A percentile compares a stretch with the other conserved stretches of the same genome.
Conservation (phyloP, 2,797 vertebrate genomes). For the Linurgus olivaceus region DNA sequence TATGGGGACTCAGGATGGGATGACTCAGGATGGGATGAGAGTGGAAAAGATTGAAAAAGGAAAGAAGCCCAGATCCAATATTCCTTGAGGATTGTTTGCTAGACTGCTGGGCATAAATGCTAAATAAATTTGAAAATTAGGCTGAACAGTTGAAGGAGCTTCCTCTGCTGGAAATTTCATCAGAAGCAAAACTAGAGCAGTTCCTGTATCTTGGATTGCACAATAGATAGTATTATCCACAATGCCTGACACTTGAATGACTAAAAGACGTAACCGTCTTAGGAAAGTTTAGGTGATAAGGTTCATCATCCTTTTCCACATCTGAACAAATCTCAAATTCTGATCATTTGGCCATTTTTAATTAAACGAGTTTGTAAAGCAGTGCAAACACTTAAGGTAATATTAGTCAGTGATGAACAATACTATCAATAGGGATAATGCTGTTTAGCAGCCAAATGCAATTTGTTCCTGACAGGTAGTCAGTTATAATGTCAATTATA, state of each 20-base stretch:
- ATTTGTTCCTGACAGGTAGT: slow-evolving; percentile 13
- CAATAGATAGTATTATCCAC: neutral
- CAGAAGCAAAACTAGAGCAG: neutral
- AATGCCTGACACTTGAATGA: neutral
- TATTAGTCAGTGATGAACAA: slow-evolving; percentile 9
- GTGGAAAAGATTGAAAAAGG: neutral
- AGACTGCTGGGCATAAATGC: neutral
- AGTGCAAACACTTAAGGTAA: neutral
- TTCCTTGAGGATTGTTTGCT: neutral
- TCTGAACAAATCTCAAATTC: neutral
- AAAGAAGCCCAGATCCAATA: neutral
- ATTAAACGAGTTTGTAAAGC: neutral
- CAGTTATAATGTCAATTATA: slow-evolving; percentile 54
- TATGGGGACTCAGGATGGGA: neutral
- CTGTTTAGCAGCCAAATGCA: slow-evolving; percentile 33
- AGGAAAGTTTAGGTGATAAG: neutral
- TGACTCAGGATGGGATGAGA: neutral
- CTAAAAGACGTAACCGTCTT: neutral
- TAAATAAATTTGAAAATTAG: neutral
- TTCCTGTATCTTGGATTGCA: neutral
- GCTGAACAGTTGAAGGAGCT: neutral
- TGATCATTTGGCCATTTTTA: neutral
- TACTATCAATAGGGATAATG: neutral
- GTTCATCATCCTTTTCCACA: neutral
- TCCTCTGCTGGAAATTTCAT: neutral